Base-by-base conservation (phyloP, 1,140 invertebrate genomes). In the Nasonia vitripennis region DNA sequence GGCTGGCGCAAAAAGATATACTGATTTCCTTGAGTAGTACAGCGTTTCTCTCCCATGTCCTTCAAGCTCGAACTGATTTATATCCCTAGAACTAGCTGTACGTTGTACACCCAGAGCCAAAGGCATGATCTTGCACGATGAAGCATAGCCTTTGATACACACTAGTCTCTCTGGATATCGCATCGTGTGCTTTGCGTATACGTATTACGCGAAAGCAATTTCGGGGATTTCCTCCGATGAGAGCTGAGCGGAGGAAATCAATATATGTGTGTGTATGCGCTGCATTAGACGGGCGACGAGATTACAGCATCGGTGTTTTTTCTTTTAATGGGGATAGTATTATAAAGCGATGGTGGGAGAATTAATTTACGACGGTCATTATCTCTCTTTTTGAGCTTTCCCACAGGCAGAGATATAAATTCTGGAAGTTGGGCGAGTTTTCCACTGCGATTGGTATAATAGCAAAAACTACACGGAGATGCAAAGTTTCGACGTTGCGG, bases 91-190 rank as follows among this genome's bases (percentile, higher is more conserved):
- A 55, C 9, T 55, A 45, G 48, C 5, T 55, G 20, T 12, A 17
- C 68, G 27, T 27, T 27, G 27, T 71, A n/a, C 5, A 37, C 34
- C 34, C 5, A 37, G 34, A 37, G 68, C 17, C 23, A 71, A 71
- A 4, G 27, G 68, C 27, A 71, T 71, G 68, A 71, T 71, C 9
- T 31, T 71, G 68, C 14, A 31, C 68, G 68, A 71, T 71, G 68
- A 71, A 71, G 68, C 68, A 71, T 70, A 27, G 67, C 9, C 20
- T 71, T 71, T 71, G 68, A 71, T 71, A 71, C 9, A 17, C 20
- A 20, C 51, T 14, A 48, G 45, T 51, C 48, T 51, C 48, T 51
- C 27, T 14, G 48, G 12, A 51, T 51, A 51, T 11, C 27, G 27
- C 11, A 2, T 62, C 55, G 55, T 14, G 17, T 62, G 2, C 55